Evolutionary conservation across 2,113 vertebrate species (phyloP), one percentile per base, ranked within the genome.

Genomic region (Cryptotis parvus): DNA sequence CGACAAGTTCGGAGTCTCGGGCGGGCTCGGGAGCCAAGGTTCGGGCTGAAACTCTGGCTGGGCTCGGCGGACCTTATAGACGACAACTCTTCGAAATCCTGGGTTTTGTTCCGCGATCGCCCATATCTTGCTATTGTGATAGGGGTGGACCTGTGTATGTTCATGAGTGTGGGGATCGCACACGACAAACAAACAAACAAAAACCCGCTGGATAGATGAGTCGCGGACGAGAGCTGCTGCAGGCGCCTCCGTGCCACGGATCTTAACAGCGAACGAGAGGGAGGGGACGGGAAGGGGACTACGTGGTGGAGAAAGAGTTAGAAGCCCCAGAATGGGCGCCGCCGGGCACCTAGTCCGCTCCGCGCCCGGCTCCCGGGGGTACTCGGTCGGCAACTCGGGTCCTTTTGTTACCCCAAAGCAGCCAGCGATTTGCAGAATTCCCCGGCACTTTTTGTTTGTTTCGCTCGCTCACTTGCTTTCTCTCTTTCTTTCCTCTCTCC

Each of bases 101-200:
- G 99, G 97, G 98, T 98, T 99, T 99, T 99, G 98, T 99, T 99
- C 97, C 99, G 98, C 97, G 99, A 98, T 98, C 99, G 98, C 98
- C 99, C 99, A 99, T 99, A 99, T 96, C 99, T 99, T 97, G 99
- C 98, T 98, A 99, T 99, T 97, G 98, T 98, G 98, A 99, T 99
- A 96, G 99, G 99, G 98, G 98, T 99, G 96, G 99, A 99, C 98
- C 99, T 99, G 98, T 99, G 99, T 99, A 99, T 99, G 99, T 99
- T 99, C 99, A 99, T 99, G 98, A 98, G 99, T 98, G 98, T 99
- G 96, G 94, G 98, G 97, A 97, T 63, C 93, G 55, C 94, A 76
- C 94, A 74, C 90, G 39, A 55, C 26, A 31, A 31, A 65, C 27
- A 29, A 31, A 55, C 89, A 82, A 45, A 92, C 87, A 83, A 80